Evolutionary conservation across 2,797 vertebrate genomes (phyloP).

Genomic region (Anolis apletophallus): DNA sequence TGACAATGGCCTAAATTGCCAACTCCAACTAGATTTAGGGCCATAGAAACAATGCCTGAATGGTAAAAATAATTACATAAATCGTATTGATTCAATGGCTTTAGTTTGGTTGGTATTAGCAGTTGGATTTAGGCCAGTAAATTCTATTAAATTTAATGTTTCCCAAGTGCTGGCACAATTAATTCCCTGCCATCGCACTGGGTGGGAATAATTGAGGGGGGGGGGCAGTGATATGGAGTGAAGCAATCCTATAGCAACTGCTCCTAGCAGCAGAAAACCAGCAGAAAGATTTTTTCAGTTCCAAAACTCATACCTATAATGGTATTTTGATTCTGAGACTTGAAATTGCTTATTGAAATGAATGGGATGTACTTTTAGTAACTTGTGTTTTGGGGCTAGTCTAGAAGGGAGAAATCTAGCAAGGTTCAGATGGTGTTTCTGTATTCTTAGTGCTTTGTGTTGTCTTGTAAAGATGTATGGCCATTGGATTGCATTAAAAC

Average conservation of each 20-base stretch:
- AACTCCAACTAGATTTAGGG: too few species aligned
- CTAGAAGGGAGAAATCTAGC: neutral
- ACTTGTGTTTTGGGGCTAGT: neutral
- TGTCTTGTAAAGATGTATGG: neutral
- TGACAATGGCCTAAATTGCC: too few species aligned
- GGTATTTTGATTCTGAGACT: neutral
- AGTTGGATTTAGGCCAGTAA: too few species aligned
- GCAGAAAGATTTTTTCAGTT: neutral
- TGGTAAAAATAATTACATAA: too few species aligned
- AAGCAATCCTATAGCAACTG: too few species aligned
- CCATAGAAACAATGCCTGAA: too few species aligned
- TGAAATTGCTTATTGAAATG: neutral
- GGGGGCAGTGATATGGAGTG: too few species aligned
- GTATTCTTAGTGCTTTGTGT: neutral
- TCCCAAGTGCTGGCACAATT: neutral
- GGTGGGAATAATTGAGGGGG: too few species aligned
- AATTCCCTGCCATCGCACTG: neutral
- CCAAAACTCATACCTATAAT: neutral
- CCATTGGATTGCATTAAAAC: neutral
- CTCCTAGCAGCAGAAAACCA: too few species aligned
- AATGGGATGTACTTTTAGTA: neutral
- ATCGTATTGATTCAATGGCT: too few species aligned
- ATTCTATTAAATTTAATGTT: too few species aligned
- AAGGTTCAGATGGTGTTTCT: neutral
- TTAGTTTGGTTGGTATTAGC: neutral